Evolutionary conservation across 2,888 invertebrate species (phyloP).

Genomic region (Allolobophora icterica): DNA sequence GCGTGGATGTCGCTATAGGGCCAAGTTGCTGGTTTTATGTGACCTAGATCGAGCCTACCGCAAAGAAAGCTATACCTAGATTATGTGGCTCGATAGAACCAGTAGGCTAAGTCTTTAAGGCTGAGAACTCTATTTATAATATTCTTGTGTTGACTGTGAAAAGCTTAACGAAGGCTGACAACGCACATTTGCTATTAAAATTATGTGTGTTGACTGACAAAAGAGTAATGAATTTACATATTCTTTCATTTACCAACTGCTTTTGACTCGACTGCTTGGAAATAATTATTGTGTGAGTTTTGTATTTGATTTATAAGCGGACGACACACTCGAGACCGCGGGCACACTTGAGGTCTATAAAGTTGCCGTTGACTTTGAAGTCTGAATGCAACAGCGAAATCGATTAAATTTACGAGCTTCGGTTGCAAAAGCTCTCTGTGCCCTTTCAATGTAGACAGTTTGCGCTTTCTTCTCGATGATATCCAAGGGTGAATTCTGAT

Average conservation of each 20-base stretch:
- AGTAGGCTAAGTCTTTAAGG: background rate
- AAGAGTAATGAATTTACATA: background rate
- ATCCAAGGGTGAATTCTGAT: too few relatives aligned
- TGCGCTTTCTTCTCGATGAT: too few relatives aligned
- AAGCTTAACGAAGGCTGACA: background rate
- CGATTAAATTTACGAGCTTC: too few relatives aligned
- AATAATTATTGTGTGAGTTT: background rate
- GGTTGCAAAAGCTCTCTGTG: too few relatives aligned
- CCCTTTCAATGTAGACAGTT: too few relatives aligned
- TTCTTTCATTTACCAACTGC: background rate
- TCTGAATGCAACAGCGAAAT: too few relatives aligned
- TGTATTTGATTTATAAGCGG: background rate
- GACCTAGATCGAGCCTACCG: too few relatives aligned
- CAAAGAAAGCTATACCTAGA: background rate
- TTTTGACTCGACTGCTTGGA: background rate
- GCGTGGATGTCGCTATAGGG: background rate
- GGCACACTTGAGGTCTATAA: background rate
- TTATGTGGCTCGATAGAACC: background rate
- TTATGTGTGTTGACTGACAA: background rate
- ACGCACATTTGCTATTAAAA: background rate
- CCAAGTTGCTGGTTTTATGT: too few relatives aligned
- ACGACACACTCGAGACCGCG: background rate
- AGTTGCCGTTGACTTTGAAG: background rate
- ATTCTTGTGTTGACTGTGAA: background rate
- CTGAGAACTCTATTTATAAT: background rate